Percentiles rank a stretch among this genome's conserved stretches.
Evolutionary conservation across 2,113 vertebrate genomes (phyloP).

Genomic region (Oostethus manadensis): DNA sequence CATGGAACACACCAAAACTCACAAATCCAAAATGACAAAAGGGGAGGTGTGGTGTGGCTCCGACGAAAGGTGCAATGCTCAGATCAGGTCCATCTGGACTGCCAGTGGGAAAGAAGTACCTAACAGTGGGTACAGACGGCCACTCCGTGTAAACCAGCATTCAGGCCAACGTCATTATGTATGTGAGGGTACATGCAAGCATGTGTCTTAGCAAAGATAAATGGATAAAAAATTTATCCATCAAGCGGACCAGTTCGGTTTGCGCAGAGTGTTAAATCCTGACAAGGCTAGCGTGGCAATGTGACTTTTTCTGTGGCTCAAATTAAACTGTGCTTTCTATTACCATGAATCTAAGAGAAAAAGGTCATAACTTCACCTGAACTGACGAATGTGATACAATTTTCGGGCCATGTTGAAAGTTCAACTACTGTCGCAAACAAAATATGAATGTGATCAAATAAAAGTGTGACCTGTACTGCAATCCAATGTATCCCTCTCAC

Average conservation of each 20-base stretch:
- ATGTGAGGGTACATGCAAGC: not conserved
- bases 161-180: constrained; percentile 12
- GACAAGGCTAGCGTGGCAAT: too few relatives aligned
- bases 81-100: constrained; percentile 54
- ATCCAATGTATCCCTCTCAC: too few relatives aligned
- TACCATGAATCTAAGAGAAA: too few relatives aligned
- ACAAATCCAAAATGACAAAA: too few relatives aligned
- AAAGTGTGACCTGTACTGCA: too few relatives aligned
- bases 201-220: not conserved
- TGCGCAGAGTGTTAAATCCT: not conserved
- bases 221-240: not conserved
- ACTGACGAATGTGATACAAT: too few relatives aligned
- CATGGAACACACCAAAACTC: not conserved
- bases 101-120: constrained; percentile 40
- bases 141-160: constrained; percentile 38
- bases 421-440: too few relatives aligned
- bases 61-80: constrained; percentile 24
- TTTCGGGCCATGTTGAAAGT: too few relatives aligned
- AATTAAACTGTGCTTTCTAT: too few relatives aligned
- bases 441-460: too few relatives aligned
- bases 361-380: too few relatives aligned
- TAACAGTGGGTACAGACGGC: constrained; percentile 48
- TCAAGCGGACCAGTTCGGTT: not conserved
- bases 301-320: too few relatives aligned
- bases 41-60: constrained; percentile 4